Evolutionary conservation across 2,113 vertebrate genomes (phyloP), one percentile per base, ranked within the genome.

Genomic region (Montifringilla adamsi): DNA sequence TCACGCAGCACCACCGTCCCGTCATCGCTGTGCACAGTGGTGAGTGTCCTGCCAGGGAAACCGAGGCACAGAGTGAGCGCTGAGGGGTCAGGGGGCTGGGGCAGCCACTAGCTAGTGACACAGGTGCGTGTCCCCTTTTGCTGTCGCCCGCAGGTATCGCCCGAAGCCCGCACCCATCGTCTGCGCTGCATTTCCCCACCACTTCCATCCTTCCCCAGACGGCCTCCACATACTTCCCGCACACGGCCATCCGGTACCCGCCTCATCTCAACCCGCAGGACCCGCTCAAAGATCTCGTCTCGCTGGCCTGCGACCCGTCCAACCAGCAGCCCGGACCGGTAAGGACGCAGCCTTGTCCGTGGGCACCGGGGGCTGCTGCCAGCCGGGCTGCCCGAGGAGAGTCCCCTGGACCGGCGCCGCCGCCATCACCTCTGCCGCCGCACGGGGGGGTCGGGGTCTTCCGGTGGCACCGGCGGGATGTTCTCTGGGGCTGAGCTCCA

Each of bases 21-120:
- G 99, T 99, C 98, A 99, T 99, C 22, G 99, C 99, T 11, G 99
- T 99, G 95, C 99, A 99, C 98, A 99, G 99, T 59, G 99, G 99
- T 99, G 95, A 98, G 99, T 87, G 60, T 56, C 43, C 66, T 3
- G 26, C 21, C 8, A 0, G 41, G 74, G 60, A 77, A 73, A 53
- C 60, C 0, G 4, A 89, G 79, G 87, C 69, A 24, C 3, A 0
- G 88, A n/a, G 58, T 0, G 1, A 44, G 58, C 5, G 1, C 55
- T 4, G 22, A 37, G 30, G 0, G 1, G 15, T 17, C 1, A 0
- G 8, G 22, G 35, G 14, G 7, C 33, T 20, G 41, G 20, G 33
- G 23, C 74, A 46, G 68, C 16, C 0, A 5, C 8, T 20, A 11
- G 44, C 78, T 5, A 4, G 23, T 94, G 79, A 96, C 59, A 2